Evolutionary conservation across 2,888 invertebrate genomes (phyloP), one percentile per base, ranked within the genome.

Genomic region (Alloscopus bannaensis): DNA sequence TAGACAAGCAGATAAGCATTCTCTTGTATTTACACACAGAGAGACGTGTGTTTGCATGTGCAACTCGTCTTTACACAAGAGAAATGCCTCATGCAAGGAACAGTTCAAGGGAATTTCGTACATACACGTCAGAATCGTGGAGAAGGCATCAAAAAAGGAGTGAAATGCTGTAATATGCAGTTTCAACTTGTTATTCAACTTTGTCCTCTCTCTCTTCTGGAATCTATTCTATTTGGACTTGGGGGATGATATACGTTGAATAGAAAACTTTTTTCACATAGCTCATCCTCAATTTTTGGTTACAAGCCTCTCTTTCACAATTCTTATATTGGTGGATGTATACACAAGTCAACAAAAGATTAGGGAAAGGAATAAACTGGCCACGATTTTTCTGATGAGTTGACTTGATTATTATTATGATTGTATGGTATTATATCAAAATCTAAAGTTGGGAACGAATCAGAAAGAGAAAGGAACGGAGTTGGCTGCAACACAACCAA

Each of bases 51-150:
- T 55, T 16, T 28, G 28, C 26, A 55, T 28, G 28, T 55, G 26
- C 26, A 55, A 55, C 55, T 52, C 24, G 52, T 22, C 55, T 22
- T 18, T 16, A 52, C 3, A 55, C 11, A 26, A 55, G 28, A 55
- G 28, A 55, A 26, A 55, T 55, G 28, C 55, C 55, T 55, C 55
- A 55, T 55, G 55, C 55, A 55, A 55, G 55, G 55, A 55, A 55
- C 28, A 55, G 55, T 55, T 55, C 55, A 55, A 55, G 20, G 65
- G 65, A 65, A 65, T 65, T 47, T 65, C 29, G 47, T 65, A 47
- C 29, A 50, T 65, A 65, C 28, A 50, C 50, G 66, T 66, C 52
- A 66, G 66, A 66, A 66, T 36, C 47, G 65, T 50, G 65, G 47
- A 50, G 50, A 47, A 36, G 47, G 31, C 31, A 50, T 31, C 3